phyloP scores from a whole-genome alignment of 2,888 invertebrate species.

The Microchrysa polita region DNA sequence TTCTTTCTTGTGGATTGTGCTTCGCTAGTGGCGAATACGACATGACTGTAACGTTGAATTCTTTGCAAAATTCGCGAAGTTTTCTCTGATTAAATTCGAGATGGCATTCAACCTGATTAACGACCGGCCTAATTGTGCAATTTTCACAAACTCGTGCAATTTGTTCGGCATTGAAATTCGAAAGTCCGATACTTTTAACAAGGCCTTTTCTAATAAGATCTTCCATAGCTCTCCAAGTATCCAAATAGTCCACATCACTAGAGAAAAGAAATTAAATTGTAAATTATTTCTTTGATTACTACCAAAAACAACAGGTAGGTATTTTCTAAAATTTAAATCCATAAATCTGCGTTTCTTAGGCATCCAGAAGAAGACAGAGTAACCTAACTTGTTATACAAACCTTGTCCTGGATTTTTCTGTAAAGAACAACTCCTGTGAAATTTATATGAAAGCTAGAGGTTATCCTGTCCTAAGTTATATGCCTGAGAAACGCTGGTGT shows the following conservation, averaged over 20 bases:
- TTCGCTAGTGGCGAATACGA: conserved; percentile 81
- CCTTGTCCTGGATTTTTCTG: no score
- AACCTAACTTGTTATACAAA: no score
- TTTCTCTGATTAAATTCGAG: conserved; percentile 77
- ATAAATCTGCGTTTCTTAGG: no score
- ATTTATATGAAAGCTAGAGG: no score
- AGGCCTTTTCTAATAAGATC: conserved; percentile 74
- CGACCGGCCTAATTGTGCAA: conserved; percentile 73
- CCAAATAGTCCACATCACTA: conserved; percentile 76
- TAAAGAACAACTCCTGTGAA: no score
- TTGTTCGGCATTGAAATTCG: conserved; percentile 87
- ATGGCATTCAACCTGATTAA: conserved; percentile 69
- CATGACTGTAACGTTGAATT: conserved; percentile 71
- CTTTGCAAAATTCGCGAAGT: conserved; percentile 74
- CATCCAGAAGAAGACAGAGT: no score
- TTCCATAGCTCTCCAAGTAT: conserved; percentile 85
- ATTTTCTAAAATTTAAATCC: no score
- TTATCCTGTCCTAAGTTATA: no score
- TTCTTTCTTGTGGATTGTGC: conserved; percentile 64
- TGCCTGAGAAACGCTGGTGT: no score
- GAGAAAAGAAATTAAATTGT: conserved; percentile 46
- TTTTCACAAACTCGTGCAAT: conserved; percentile 73
- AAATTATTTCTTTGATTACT: not conserved
- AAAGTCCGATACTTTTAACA: conserved; percentile 81
- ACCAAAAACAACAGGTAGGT: no score